Evolutionary conservation across 2,797 vertebrate genomes (phyloP).

Genomic region (Intellagama lesueurii): DNA sequence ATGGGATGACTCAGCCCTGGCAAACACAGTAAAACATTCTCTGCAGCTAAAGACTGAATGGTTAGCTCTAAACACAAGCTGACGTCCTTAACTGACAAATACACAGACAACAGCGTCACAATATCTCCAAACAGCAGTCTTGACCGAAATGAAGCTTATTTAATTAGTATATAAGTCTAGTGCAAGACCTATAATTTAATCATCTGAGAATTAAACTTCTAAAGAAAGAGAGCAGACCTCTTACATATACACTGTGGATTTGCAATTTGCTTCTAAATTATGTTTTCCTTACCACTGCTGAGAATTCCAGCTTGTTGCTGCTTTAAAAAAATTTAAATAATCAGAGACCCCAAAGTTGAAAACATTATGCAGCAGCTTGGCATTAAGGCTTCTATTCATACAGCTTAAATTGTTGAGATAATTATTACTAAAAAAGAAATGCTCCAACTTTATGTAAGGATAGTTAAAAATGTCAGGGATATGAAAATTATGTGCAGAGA

Average conservation of each 20-base stretch:
- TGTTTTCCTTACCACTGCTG: not conserved
- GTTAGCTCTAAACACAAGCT: not conserved
- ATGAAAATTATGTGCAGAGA: not conserved
- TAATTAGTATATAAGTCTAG: not conserved
- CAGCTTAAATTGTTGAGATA: not conserved
- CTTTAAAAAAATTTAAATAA: not conserved
- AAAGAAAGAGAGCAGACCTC: not conserved
- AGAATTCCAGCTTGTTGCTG: not conserved
- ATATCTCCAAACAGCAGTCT: conserved; percentile 5
- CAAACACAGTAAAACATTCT: not conserved
- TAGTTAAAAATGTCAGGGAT: not conserved
- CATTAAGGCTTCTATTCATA: not conserved
- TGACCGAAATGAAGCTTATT: not conserved
- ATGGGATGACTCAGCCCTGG: not conserved
- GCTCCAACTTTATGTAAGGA: not conserved
- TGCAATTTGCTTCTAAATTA: not conserved
- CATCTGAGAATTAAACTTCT: conserved; percentile 3
- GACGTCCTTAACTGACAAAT: not conserved
- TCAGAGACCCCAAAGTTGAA: not conserved
- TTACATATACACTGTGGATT: not conserved
- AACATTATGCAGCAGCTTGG: not conserved
- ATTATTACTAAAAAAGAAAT: not conserved
- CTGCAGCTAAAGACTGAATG: not conserved
- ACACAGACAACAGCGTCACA: not conserved
- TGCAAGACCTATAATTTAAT: fast-evolving